Conservation (phyloP, 2,888 invertebrate genomes). For the Phasia obesa region DNA sequence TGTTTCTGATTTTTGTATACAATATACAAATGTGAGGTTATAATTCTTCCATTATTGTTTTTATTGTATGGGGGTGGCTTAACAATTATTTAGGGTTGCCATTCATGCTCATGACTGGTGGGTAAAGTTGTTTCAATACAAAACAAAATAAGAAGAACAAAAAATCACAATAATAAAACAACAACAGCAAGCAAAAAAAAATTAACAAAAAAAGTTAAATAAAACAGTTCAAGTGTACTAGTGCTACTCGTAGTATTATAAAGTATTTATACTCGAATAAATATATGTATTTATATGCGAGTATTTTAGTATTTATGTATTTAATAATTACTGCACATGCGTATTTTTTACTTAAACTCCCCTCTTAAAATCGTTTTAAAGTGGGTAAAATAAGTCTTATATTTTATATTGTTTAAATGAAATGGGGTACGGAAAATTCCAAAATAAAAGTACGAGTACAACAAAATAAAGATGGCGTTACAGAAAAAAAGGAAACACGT, state of each 20-base stretch:
- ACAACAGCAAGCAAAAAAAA: slow-evolving; percentile 20
- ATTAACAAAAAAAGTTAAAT: slow-evolving; percentile 30
- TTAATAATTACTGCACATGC: slow-evolving; percentile 82
- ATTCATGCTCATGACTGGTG: slow-evolving; percentile 41
- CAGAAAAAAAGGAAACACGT: slow-evolving; percentile 37
- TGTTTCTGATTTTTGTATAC: slow-evolving; percentile 21
- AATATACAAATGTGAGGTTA: slow-evolving; percentile 63
- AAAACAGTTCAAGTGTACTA: slow-evolving; percentile 48
- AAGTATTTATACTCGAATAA: slow-evolving; percentile 45
- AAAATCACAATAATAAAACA: slow-evolving; percentile 52
- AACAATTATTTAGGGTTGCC: slow-evolving; percentile 64
- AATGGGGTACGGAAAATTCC: slow-evolving; percentile 17
- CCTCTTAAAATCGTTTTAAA: slow-evolving; percentile 47
- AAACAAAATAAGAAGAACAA: slow-evolving; percentile 42
- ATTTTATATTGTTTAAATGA: slow-evolving; percentile 23
- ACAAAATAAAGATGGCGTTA: slow-evolving; percentile 69
- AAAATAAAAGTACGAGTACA: slow-evolving; percentile 38
- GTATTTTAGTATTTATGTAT: slow-evolving; percentile 74
- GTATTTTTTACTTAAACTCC: slow-evolving; percentile 61
- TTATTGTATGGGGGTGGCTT: slow-evolving; percentile 71
- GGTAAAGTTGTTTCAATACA: slow-evolving; percentile 17
- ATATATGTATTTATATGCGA: slow-evolving; percentile 1
- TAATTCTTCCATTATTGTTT: slow-evolving; percentile 70
- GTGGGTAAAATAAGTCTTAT: slow-evolving; percentile 43
- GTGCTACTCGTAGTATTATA: slow-evolving; percentile 25